phyloP scores from a whole-genome alignment of 2,888 invertebrate genomes.

The Selenia dentaria region DNA sequence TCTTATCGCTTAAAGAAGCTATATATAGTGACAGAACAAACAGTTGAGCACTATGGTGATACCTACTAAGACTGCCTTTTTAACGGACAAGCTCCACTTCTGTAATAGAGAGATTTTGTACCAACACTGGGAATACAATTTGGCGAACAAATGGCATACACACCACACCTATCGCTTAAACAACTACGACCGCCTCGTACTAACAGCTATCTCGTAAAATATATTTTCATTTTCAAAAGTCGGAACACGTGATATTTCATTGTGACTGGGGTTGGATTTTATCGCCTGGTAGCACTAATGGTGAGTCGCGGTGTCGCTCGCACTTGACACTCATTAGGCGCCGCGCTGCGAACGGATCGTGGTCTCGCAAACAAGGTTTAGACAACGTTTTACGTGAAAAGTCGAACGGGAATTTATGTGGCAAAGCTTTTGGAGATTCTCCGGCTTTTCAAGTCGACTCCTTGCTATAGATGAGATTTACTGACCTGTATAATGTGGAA shows the following conservation, averaged over 20 bases:
- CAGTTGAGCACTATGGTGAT: too few relatives aligned
- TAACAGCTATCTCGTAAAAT: conserved; percentile 28
- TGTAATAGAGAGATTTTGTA: too few relatives aligned
- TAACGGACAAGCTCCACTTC: too few relatives aligned
- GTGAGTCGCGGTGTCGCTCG: conserved; percentile 37
- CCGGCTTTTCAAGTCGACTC: conserved; percentile 16
- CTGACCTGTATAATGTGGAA: conserved; percentile 14
- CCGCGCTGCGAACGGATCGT: conserved; percentile 25
- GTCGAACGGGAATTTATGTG: conserved; percentile 27
- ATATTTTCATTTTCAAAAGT: conserved; percentile 37
- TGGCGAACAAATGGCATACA: too few relatives aligned
- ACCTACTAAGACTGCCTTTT: too few relatives aligned
- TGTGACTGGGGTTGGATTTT: conserved; percentile 30
- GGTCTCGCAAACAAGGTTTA: conserved; percentile 42
- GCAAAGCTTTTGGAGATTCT: conserved; percentile 24
- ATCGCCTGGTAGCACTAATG: conserved; percentile 42
- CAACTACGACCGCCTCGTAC: conserved; percentile 3
- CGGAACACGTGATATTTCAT: conserved; percentile 38
- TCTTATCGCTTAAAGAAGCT: too few relatives aligned
- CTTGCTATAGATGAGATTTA: conserved; percentile 19
- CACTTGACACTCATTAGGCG: conserved; percentile 50
- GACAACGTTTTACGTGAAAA: conserved; percentile 34
- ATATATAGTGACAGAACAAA: too few relatives aligned
- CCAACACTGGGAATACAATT: too few relatives aligned
- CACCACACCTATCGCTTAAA: neutral